Base-by-base conservation (phyloP, 2,888 invertebrate genomes). In the Physocephala rufipes region DNA sequence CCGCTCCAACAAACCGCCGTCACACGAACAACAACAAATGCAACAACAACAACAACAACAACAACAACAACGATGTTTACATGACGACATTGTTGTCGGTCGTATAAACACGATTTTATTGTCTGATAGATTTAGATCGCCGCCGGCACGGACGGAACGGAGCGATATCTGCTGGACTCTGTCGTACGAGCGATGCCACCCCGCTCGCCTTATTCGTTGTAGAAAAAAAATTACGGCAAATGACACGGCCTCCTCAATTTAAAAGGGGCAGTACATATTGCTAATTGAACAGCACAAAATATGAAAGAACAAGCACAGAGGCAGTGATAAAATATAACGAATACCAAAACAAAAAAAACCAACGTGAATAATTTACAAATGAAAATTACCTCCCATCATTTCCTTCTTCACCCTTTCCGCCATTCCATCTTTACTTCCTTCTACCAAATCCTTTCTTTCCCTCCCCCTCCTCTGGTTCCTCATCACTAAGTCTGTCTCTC, bases 41-140 rank as follows among this genome's bases (percentile, higher is more conserved):
- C 36, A 9, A 36, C 36, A n/a, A 28, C 47, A 21, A 15, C 61
- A 75, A 76, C 36, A 4, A 7, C 36, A 9, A 36, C 36, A 9
- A 36, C 36, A n/a, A 28, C 47, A 21, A 15, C 61, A 75, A 76
- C 75, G 76, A 79, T 80, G 78, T 77, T 77, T 74, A 75, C 70
- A 74, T 73, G 73, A 68, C 74, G 71, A 73, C 58, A 75, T 78
- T 75, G 62, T 67, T 71, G 71, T 64, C 53, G 65, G 5, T 36
- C 36, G 58, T n/a, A 65, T 53, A 66, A 55, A 66, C 66, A 66
- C 55, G 12, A 30, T 30, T 30, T 67, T 67, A 66, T 30, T 30
- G 36, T 30, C 66, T 36, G 62, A 36, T 21, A 66, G 58, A 15
- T 58, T 15, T 15, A 5, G 58, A 58, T 58, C 58, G 26, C 24